Conservation (phyloP, 2,113 vertebrate species). For the Strix aluco region DNA sequence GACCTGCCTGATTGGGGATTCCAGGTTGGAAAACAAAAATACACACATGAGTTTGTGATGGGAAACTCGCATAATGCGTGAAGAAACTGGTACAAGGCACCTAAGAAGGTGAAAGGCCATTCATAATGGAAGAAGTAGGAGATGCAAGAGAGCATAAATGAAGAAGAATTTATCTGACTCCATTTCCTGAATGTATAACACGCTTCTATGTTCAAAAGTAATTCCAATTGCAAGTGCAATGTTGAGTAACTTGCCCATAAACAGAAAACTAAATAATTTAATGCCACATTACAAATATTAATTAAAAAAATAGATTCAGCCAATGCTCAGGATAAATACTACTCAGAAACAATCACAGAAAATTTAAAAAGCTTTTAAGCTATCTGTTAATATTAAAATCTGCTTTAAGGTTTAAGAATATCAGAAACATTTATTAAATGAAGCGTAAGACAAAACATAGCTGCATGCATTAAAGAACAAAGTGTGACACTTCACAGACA, state of each 20-base stretch:
- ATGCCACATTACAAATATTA: background rate
- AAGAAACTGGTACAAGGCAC: background rate
- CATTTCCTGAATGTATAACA: background rate
- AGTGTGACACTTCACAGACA: conserved; percentile 1
- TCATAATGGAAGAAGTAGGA: background rate
- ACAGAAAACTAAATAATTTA: background rate
- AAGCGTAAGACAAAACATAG: conserved; percentile 65
- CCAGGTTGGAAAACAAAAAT: background rate
- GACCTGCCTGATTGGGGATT: background rate
- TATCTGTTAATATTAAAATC: conserved; percentile 22
- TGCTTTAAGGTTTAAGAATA: conserved; percentile 83
- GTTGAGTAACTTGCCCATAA: background rate
- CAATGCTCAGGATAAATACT: background rate
- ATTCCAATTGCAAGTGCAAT: background rate
- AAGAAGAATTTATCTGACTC: background rate
- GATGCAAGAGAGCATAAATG: background rate
- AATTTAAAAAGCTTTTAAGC: background rate
- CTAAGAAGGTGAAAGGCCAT: background rate
- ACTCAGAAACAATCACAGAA: background rate
- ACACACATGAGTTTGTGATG: background rate
- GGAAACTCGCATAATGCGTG: background rate
- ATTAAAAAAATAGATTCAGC: background rate
- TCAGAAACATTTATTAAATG: conserved; percentile 49
- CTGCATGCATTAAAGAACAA: conserved; percentile 67
- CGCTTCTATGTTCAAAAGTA: background rate